Evolutionary conservation across 2,113 vertebrate genomes (phyloP).

Genomic region (Trogon melanurus): DNA sequence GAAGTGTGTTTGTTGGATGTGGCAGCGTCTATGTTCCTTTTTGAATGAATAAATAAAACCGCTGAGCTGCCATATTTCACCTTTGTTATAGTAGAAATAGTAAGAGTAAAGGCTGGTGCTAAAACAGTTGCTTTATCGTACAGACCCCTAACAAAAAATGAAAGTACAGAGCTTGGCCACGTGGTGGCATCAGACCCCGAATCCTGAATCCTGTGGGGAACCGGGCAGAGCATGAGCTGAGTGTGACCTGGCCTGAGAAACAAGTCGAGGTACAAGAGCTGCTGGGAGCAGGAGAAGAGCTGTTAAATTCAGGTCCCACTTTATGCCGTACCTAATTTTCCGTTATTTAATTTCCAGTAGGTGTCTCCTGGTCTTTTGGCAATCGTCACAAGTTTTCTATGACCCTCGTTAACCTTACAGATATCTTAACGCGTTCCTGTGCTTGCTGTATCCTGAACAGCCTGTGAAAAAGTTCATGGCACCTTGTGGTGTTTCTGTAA

Average conservation of each 20-base stretch:
- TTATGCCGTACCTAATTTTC: background rate
- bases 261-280: background rate
- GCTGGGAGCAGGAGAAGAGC: background rate
- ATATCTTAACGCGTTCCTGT: background rate
- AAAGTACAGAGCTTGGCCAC: constrained; percentile 7
- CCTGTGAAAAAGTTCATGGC: background rate
- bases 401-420: background rate
- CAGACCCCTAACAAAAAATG: background rate
- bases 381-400: background rate
- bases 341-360: background rate
- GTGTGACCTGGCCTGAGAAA: background rate
- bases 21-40: background rate
- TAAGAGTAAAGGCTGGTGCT: background rate
- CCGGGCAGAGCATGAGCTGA: background rate
- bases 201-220: rapidly evolving
- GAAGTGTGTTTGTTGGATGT: background rate
- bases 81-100: background rate
- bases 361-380: background rate
- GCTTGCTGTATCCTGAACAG: background rate
- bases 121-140: background rate
- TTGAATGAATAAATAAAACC: background rate
- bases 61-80: background rate
- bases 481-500: background rate
- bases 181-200: constrained; percentile 34
- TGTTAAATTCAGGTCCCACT: background rate